These are phyloP conservation scores for Piscicola geometra DNA, from an alignment of 2,888 invertebrate genomes.

Conservation along the genomic window DNA sequence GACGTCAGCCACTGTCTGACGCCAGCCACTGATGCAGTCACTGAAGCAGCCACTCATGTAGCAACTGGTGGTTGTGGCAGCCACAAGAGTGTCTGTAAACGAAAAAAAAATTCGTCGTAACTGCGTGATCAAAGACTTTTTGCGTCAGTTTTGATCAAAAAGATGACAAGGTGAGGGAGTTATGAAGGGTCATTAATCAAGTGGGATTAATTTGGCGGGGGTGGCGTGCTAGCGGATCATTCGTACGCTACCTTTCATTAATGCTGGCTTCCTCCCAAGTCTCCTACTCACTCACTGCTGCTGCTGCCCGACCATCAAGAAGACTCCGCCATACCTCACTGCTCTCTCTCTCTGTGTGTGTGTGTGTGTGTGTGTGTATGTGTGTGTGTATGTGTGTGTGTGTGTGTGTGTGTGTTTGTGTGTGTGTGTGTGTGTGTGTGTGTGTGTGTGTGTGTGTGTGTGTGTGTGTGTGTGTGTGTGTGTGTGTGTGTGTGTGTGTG, in stretches of 20 bases:
- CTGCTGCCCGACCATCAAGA: no score
- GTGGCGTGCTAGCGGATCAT: not conserved
- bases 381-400: not conserved
- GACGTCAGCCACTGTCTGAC: no score
- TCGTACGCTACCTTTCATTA: not conserved
- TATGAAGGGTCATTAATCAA: conserved; percentile 7
- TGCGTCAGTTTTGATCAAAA: not conserved
- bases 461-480: no score
- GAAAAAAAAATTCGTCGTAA: not conserved
- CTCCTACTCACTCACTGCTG: no score
- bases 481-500: no score
- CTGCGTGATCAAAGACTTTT: not conserved
- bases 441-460: no score
- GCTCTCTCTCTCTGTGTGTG: not conserved
- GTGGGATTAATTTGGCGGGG: not conserved
- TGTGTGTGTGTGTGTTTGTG: not conserved
- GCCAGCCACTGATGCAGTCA: no score
- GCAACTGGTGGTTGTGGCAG: no score
- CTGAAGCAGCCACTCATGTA: no score
- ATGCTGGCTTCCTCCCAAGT: not conserved
- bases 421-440: no score
- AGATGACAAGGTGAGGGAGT: not conserved
- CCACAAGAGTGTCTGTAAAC: no score
- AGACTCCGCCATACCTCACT: no score
- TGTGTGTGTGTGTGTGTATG: not conserved